These are phyloP conservation scores for Eupithecia inturbata DNA, from an alignment of 2,888 invertebrate species.

Conservation along the genomic window DNA sequence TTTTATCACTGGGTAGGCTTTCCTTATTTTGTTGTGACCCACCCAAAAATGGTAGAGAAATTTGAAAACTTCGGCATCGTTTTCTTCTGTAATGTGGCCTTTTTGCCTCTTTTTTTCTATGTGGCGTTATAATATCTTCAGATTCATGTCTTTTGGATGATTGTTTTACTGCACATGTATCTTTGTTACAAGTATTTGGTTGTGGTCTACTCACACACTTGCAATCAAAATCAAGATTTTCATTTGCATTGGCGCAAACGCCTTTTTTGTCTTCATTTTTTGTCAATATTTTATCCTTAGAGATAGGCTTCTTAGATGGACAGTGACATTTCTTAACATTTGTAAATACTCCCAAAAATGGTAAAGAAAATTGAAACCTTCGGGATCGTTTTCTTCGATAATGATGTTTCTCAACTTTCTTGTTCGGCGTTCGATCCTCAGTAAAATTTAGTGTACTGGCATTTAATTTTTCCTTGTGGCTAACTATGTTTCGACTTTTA, in stretches of 20 bases:
- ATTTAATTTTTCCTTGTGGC: neutral
- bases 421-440: neutral
- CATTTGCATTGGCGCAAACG: neutral
- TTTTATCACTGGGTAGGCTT: neutral
- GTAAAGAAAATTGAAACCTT: neutral
- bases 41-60: neutral
- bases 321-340: neutral
- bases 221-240: neutral
- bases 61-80: neutral
- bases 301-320: neutral
- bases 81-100: neutral
- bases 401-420: neutral
- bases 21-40: neutral
- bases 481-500: neutral
- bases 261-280: neutral
- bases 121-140: neutral
- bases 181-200: neutral
- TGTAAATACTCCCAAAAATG: conserved; percentile 1
- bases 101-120: neutral
- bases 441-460: neutral
- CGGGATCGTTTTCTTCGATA: neutral
- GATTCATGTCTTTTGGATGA: neutral
- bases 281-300: neutral
- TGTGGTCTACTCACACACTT: neutral
- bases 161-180: neutral